Evolutionary conservation across 2,888 invertebrate species (phyloP), one percentile per base, ranked within the genome.

Genomic region (Epinotia nisella): DNA sequence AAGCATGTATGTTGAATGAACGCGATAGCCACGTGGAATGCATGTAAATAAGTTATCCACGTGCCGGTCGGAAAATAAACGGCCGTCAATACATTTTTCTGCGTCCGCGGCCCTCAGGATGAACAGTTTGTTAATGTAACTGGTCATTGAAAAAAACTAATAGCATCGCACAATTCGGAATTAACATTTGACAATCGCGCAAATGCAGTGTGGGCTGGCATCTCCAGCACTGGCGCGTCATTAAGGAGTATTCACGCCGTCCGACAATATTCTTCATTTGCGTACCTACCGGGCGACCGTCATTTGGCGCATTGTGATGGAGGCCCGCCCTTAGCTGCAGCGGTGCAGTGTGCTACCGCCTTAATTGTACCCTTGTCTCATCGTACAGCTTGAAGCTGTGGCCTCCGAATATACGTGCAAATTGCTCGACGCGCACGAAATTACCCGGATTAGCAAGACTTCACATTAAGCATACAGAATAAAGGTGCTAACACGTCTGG

Each of bases 211-310:
- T 90, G 88, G 88, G 86, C 64, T 85, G 87, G 80, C 83, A 85
- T 85, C 83, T 85, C 85, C 85, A 83, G 84, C 81, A 67, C 83
- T 80, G 85, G 85, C 80, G 84, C 89, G 83, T 92, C 93, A 93
- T 93, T 93, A 93, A 90, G 92, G 89, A 87, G 90, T 84, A 93
- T 93, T 93, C 93, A 93, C 85, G 83, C 85, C 84, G 87, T 85
- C 90, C 91, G 91, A 93, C 93, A 93, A 93, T 93, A 93, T 93
- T 93, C 93, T 93, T 93, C 93, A 93, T 93, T 93, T 92, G 91
- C 93, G 91, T 90, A 86, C 88, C 85, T 73, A 73, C 73, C 81
- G 85, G 84, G 83, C 81, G 85, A 86, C 82, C 90, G 88, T 92
- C 92, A 93, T 93, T 93, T 93, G 90, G 87, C 88, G 89, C 83